Conservation (phyloP, 2,888 invertebrate genomes). For the Ophonus ardosiacus region DNA sequence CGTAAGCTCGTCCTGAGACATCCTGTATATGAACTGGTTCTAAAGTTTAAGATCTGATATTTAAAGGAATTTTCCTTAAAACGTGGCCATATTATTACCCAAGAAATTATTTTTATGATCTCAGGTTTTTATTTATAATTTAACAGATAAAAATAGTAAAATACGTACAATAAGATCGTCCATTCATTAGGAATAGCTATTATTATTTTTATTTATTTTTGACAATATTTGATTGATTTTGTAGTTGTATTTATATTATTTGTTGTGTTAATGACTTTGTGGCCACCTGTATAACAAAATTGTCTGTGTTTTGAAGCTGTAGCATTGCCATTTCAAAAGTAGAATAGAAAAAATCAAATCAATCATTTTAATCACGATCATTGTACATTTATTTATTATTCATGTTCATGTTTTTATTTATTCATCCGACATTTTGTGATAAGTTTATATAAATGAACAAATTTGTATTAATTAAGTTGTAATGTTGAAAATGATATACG, state of each 20-base stretch:
- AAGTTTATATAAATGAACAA: slow-evolving; percentile 38
- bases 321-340: slow-evolving; percentile 54
- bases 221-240: not conserved
- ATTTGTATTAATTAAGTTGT: not conserved
- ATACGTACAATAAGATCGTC: too few species aligned
- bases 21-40: too few species aligned
- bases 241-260: not conserved
- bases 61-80: not conserved
- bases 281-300: not conserved
- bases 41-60: not conserved
- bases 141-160: too few species aligned
- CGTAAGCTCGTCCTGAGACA: too few species aligned
- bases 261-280: not conserved
- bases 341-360: not conserved
- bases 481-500: slow-evolving; percentile 6
- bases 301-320: slow-evolving; percentile 31
- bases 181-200: too few species aligned
- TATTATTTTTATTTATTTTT: not conserved
- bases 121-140: too few species aligned
- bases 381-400: slow-evolving; percentile 7
- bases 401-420: not conserved
- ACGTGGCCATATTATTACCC: not conserved
- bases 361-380: not conserved
- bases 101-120: too few species aligned
- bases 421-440: slow-evolving; percentile 21